Evolutionary conservation across 2,113 vertebrate genomes (phyloP).

Genomic region (Osmerus mordax): DNA sequence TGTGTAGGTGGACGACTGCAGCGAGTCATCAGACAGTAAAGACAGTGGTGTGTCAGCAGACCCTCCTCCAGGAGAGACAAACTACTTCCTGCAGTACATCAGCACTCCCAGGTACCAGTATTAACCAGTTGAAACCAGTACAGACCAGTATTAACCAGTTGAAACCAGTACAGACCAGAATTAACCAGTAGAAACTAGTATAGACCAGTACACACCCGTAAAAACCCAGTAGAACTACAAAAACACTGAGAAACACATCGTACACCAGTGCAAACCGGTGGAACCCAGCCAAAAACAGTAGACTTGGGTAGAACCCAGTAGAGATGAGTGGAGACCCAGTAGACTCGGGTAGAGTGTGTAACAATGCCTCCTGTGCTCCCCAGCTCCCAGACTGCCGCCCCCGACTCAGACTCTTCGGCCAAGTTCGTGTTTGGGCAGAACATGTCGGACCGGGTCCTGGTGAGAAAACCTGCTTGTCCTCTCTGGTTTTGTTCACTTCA

Average conservation of each 20-base stretch:
- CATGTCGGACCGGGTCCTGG: slow-evolving; percentile 85
- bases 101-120: slow-evolving; percentile 72
- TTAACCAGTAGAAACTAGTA: no score
- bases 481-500: no score
- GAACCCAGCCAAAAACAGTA: no score
- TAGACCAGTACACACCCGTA: no score
- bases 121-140: neutral
- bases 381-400: slow-evolving; percentile 74
- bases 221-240: no score
- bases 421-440: slow-evolving; percentile 89
- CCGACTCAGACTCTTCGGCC: slow-evolving; percentile 69
- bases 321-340: no score
- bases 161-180: no score
- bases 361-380: neutral
- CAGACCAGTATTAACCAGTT: no score
- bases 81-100: slow-evolving; percentile 86
- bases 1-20: slow-evolving; percentile 68
- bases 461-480: slow-evolving; percentile 55
- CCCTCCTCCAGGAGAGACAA: slow-evolving; percentile 70
- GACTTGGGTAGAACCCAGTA: no score
- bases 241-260: no score
- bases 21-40: slow-evolving; percentile 51
- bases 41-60: slow-evolving; percentile 57
- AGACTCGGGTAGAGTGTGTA: neutral
- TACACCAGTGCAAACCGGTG: no score